A percentile compares a stretch with the other conserved stretches of the same genome.
Evolutionary conservation across 2,113 vertebrate genomes (phyloP).

Genomic region (Bujurquina vittata): DNA sequence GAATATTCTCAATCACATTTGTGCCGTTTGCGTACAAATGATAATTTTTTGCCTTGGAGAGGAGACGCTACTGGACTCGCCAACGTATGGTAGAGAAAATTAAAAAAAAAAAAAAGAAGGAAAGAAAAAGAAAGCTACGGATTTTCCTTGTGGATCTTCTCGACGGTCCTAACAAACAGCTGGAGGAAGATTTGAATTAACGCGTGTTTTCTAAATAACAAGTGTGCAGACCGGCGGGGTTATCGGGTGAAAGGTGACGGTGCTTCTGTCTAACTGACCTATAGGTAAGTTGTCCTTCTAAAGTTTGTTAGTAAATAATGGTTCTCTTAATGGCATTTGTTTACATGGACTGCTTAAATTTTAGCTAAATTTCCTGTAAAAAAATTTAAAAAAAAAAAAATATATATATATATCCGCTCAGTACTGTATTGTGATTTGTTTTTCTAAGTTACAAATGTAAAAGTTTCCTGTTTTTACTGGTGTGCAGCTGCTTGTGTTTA

Average conservation of each 20-base stretch:
- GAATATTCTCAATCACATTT: too few relatives aligned
- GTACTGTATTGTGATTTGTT: background rate
- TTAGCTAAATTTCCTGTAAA: background rate
- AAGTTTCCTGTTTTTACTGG: background rate
- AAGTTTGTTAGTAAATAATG: background rate
- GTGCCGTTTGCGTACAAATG: too few relatives aligned
- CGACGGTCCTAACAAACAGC: background rate
- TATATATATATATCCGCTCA: background rate
- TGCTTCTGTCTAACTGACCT: conserved; percentile 25
- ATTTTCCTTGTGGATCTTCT: background rate
- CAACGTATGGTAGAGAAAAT: too few relatives aligned
- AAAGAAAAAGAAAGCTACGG: conserved; percentile 8
- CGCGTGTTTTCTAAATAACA: background rate
- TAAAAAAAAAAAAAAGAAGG: conserved; percentile 12
- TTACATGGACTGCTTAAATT: background rate
- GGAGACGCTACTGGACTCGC: too few relatives aligned
- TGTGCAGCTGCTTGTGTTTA: background rate
- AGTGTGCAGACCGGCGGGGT: conserved; percentile 19
- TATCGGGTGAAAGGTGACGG: conserved; percentile 70
- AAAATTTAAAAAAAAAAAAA: too few relatives aligned
- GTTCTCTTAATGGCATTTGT: background rate
- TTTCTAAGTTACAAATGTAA: background rate
- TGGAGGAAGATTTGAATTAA: background rate
- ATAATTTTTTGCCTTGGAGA: too few relatives aligned
- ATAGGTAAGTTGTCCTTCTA: conserved; percentile 60